A percentile compares a stretch with the other conserved stretches of the same genome.
Evolutionary conservation across 2,797 vertebrate genomes (phyloP).

Genomic region (Hoplostethus atlanticus): DNA sequence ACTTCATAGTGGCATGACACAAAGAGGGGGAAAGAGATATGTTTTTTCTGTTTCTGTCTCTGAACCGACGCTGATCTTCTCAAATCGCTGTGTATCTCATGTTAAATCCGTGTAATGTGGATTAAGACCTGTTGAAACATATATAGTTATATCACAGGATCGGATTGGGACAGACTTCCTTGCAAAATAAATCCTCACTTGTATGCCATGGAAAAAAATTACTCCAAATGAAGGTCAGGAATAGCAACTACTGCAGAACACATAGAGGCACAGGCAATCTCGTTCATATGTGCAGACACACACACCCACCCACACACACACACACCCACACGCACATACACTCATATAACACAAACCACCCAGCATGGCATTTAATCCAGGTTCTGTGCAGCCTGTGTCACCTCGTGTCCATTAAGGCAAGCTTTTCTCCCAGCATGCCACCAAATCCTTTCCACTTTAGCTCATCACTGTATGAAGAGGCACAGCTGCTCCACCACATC

Average conservation of each 20-base stretch:
- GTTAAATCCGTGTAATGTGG: slow-evolving; percentile 84
- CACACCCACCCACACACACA: slow-evolving; percentile 15
- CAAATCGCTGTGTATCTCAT: slow-evolving; percentile 85
- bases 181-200: slow-evolving; percentile 71
- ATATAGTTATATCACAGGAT: slow-evolving; percentile 73
- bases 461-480: slow-evolving; percentile 53
- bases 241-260: slow-evolving; percentile 27
- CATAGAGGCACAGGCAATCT: slow-evolving; percentile 6
- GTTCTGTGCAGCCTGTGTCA: slow-evolving; percentile 59
- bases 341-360: slow-evolving; percentile 17
- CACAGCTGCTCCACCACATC: slow-evolving; percentile 53
- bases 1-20: slow-evolving; percentile 60
- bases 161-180: slow-evolving; percentile 71
- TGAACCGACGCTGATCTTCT: slow-evolving; percentile 81
- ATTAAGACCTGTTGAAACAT: slow-evolving; percentile 85
- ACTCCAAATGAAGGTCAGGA: slow-evolving; percentile 58
- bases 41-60: slow-evolving; percentile 57
- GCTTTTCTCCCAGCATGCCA: slow-evolving; percentile 50
- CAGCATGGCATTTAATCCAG: slow-evolving; percentile 62
- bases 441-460: slow-evolving; percentile 69
- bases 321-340: background rate
- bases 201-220: slow-evolving; percentile 59
- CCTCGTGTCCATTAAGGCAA: slow-evolving; percentile 69
- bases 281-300: slow-evolving; percentile 9
- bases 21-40: slow-evolving; percentile 36